Base-by-base conservation (phyloP, 1,140 invertebrate species). In the Pseudobourletiella spinata region DNA sequence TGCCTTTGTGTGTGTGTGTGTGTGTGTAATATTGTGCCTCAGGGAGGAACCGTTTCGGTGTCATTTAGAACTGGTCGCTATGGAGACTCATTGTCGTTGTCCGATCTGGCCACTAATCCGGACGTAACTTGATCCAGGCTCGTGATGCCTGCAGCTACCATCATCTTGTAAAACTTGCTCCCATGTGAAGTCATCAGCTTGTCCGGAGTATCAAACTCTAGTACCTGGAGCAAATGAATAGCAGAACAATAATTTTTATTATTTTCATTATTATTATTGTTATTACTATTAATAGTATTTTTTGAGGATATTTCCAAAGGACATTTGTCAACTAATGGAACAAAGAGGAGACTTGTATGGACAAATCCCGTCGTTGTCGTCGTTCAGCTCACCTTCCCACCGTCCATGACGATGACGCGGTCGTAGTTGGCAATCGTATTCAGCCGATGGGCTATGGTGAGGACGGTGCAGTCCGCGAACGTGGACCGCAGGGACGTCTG, bases 371-470 rank as follows among this genome's bases (percentile, higher is more conserved):
- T 39, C 8, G 8, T 39, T 39, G 32, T 39, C n/a, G 32, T n/a
- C 32, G 8, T 39, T n/a, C 32, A 39, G 32, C 32, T 39, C 43
- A 61, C 59, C 59, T 52, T 25, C 30, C 51, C 59, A 15, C 26
- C 43, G 16, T 56, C 39, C 42, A 61, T 44, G 11, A 61, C 35
- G 22, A 61, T 14, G n/a, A 61, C 50, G 0, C 55, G 42, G 29
- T 88, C 86, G 18, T 86, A 90, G 76, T 95, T 90, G 82, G 95
- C 83, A 58, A 95, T 94, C 28, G 92, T 95, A 74, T 95, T 93
- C 52, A 95, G 82, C 30, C 92, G 83, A 77, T 96, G 93, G 44
- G 93, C 93, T 74, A 97, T 95, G 0, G 93, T 96, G 29, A 96
- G 79, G 54, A 96, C 86, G 16, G 92, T 96, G 75, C 89, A 92